Evolutionary conservation across 1,140 invertebrate species (phyloP).

Genomic region (Marisa cornuarietis): DNA sequence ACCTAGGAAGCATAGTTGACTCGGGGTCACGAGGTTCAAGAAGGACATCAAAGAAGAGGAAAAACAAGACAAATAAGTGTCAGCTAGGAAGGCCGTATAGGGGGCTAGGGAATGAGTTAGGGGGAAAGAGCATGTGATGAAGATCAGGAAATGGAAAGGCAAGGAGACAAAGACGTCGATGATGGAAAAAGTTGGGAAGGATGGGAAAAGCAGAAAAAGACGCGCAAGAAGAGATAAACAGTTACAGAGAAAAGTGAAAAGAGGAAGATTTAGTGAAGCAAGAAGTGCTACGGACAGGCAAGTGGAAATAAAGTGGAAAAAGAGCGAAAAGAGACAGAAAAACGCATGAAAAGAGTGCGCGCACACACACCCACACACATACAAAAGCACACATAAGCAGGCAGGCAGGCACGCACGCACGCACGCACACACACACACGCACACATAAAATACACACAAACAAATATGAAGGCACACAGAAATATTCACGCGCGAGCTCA

Average conservation of each 20-base stretch:
- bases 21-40: too few relatives aligned
- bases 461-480: neutral
- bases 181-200: neutral
- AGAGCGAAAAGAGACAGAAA: neutral
- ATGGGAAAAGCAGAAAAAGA: neutral
- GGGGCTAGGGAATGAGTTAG: too few relatives aligned
- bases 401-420: neutral
- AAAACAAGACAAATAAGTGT: too few relatives aligned
- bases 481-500: neutral
- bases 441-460: conserved; percentile 11
- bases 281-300: neutral
- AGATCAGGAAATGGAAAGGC: neutral
- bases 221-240: neutral
- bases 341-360: neutral
- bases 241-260: neutral
- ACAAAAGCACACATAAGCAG: conserved; percentile 23
- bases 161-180: neutral
- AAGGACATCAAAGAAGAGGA: too few relatives aligned
- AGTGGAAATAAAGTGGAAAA: neutral
- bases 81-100: too few relatives aligned
- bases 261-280: neutral
- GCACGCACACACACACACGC: conserved; percentile 10
- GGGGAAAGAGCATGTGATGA: neutral
- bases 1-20: too few relatives aligned
- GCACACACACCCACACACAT: neutral